Conservation (phyloP, 2,888 invertebrate species). For the Zhuqinia jingwanae region DNA sequence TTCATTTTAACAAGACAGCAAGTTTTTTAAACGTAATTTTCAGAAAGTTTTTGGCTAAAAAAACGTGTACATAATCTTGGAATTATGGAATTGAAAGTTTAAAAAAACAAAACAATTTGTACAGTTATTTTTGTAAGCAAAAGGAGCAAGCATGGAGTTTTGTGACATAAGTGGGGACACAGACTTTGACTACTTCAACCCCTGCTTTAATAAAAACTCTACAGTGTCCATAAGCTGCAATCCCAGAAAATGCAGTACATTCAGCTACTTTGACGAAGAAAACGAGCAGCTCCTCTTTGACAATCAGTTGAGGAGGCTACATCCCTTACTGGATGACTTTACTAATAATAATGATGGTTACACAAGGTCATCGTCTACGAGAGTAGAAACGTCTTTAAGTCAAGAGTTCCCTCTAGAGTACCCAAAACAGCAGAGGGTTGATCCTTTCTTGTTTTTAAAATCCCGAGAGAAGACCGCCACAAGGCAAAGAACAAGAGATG, state of each 20-base stretch:
- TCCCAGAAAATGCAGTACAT: neutral
- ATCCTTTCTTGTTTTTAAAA: constrained; percentile 24
- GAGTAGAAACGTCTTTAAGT: constrained; percentile 22
- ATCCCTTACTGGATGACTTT: constrained; percentile 1
- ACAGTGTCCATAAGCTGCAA: neutral
- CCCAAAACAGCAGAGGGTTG: neutral
- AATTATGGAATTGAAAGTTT: no score
- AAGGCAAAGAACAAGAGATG: neutral
- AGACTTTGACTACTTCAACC: constrained; percentile 44
- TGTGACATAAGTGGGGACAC: constrained; percentile 53
- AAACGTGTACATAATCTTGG: no score
- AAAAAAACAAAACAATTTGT: neutral
- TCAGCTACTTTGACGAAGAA: neutral
- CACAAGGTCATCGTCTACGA: no score
- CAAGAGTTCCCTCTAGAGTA: constrained; percentile 26
- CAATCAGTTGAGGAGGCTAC: neutral
- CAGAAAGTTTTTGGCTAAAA: no score
- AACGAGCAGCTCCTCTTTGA: constrained; percentile 10
- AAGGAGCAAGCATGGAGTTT: constrained; percentile 22
- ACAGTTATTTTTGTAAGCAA: neutral
- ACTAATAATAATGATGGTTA: neutral
- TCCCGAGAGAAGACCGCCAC: neutral
- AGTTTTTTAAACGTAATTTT: no score
- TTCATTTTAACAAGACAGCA: no score
- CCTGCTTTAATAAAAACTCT: neutral